Conservation (phyloP, 2,113 vertebrate species). For the Rhodinocichla rosea region DNA sequence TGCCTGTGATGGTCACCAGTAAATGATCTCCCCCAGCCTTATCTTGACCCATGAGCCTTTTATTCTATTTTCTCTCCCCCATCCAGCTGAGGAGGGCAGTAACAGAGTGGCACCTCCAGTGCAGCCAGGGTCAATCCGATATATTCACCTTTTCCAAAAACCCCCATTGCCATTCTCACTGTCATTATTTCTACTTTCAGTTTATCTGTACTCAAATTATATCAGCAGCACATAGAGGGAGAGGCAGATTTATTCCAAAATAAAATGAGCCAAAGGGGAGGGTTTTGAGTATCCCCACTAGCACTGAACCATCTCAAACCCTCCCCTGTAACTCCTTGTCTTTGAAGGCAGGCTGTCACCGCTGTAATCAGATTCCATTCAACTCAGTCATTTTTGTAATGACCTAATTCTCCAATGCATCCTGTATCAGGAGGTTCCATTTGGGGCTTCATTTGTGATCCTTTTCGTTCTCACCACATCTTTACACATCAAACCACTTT, state of each 20-base stretch:
- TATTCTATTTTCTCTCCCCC: background rate
- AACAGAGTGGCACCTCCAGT: background rate
- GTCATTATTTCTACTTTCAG: background rate
- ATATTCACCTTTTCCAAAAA: background rate
- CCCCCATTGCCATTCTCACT: background rate
- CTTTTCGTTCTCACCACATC: background rate
- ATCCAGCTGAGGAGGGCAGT: background rate
- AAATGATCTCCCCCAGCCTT: background rate
- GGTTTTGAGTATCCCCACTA: background rate
- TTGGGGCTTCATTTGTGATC: background rate
- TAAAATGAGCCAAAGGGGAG: background rate
- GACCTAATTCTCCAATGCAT: background rate
- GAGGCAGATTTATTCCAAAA: background rate
- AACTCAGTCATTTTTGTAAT: constrained; percentile 1
- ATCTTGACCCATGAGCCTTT: background rate
- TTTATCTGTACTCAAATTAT: background rate
- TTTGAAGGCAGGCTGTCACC: background rate
- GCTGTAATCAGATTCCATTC: constrained; percentile 49
- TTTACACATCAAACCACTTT: background rate
- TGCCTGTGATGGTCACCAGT: background rate
- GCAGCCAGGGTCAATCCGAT: background rate
- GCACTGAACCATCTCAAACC: background rate
- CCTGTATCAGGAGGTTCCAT: background rate
- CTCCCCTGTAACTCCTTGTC: background rate
- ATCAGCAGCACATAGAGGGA: background rate